Percentiles rank a stretch among this genome's conserved stretches.
Evolutionary conservation across 2,113 vertebrate genomes (phyloP).

Genomic region (Eleginops maclovinus): DNA sequence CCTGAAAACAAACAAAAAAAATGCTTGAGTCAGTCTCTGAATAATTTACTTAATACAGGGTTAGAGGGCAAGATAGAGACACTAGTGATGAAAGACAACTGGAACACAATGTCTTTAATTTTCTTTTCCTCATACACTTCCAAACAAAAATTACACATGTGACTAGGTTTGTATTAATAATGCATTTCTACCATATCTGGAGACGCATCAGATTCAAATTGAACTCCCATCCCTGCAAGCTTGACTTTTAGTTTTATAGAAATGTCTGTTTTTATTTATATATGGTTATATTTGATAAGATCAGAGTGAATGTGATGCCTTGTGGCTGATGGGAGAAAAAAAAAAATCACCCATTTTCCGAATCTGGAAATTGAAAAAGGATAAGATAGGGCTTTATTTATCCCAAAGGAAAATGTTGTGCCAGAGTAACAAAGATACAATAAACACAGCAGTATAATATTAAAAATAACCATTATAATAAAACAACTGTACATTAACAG

Average conservation of each 20-base stretch:
- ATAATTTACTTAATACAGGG: neutral
- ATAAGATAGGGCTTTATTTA: too few species aligned
- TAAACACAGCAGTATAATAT: too few species aligned
- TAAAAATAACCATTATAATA: too few species aligned
- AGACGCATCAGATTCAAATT: neutral
- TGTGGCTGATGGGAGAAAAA: neutral
- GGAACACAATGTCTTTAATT: neutral
- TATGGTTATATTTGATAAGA: neutral
- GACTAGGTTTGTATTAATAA: neutral
- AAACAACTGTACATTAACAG: too few species aligned
- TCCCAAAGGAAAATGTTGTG: too few species aligned
- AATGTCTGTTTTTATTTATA: neutral
- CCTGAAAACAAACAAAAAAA: constrained; percentile 75
- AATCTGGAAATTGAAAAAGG: too few species aligned
- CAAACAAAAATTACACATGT: neutral
- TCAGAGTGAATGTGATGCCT: neutral
- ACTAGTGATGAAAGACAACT: neutral
- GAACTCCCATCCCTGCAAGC: neutral
- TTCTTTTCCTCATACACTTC: neutral
- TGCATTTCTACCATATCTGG: neutral
- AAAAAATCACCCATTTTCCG: too few species aligned
- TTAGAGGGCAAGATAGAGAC: neutral
- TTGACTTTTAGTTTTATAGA: neutral
- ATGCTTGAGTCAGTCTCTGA: neutral
- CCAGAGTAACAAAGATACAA: too few species aligned